These are phyloP conservation scores for Acanthochromis polyacanthus DNA, from an alignment of 2,113 vertebrate genomes.

Conservation along the genomic window DNA sequence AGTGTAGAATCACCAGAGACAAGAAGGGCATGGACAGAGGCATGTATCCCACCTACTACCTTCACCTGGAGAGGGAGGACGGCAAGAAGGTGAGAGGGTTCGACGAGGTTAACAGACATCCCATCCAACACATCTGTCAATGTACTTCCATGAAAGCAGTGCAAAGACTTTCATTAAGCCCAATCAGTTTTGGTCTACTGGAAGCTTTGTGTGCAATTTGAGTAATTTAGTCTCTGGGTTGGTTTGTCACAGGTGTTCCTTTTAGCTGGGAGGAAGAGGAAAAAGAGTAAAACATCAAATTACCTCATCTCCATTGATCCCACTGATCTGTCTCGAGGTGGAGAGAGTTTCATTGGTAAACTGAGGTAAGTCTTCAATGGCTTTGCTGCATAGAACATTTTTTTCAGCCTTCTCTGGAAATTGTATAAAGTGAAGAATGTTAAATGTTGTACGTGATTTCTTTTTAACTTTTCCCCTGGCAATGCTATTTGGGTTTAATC, in stretches of 20 bases:
- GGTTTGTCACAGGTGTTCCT: constrained; percentile 90
- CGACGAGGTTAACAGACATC: neutral
- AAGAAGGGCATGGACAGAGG: constrained; percentile 99
- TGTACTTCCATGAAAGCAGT: neutral
- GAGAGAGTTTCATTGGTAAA: constrained; percentile 98
- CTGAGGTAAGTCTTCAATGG: constrained; percentile 86
- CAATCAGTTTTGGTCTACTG: neutral
- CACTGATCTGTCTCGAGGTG: constrained; percentile 96
- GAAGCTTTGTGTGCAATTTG: neutral
- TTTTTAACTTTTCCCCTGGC: neutral
- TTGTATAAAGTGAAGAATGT: neutral
- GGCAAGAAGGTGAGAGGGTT: constrained; percentile 93
- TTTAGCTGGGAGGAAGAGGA: constrained; percentile 96
- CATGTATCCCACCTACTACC: constrained; percentile 99
- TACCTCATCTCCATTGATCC: constrained; percentile 99
- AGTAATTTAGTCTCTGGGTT: constrained; percentile 2
- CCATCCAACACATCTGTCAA: neutral
- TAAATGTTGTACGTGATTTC: neutral
- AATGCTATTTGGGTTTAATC: neutral
- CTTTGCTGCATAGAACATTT: neutral
- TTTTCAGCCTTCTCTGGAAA: neutral
- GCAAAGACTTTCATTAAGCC: neutral
- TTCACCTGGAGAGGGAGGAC: constrained; percentile 97
- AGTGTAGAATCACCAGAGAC: constrained; percentile 97
- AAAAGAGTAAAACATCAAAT: constrained; percentile 99